phyloP scores from a whole-genome alignment of 2,113 vertebrate genomes.

The Eonycteris spelaea region DNA sequence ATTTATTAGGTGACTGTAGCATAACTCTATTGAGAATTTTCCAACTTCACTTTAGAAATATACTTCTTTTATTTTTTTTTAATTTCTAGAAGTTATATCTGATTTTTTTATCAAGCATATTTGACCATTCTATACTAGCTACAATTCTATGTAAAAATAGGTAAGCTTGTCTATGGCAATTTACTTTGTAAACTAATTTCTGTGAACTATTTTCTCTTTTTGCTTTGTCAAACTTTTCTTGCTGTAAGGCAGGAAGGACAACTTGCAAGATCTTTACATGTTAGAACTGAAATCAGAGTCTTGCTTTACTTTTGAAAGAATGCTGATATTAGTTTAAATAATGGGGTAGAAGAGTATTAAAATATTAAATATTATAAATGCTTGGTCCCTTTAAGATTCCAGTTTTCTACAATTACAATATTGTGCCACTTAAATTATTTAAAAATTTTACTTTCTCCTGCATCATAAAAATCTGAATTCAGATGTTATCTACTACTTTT shows the following conservation, averaged over 20 bases:
- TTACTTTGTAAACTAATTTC: background rate
- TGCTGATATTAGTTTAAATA: background rate
- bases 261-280: background rate
- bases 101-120: background rate
- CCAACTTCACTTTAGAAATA: background rate
- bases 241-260: background rate
- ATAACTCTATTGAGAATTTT: background rate
- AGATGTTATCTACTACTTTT: background rate
- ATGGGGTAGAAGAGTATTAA: background rate
- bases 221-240: background rate
- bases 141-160: background rate
- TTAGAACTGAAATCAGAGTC: background rate
- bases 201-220: background rate
- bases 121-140: background rate
- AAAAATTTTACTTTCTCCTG: background rate
- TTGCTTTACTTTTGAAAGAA: background rate
- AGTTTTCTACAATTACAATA: background rate
- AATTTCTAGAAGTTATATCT: background rate
- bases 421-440: background rate
- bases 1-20: background rate
- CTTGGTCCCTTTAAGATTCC: background rate
- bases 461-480: background rate
- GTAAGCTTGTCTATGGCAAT: background rate
- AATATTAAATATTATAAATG: background rate
- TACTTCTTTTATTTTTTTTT: background rate